phyloP scores from a whole-genome alignment of 2,888 invertebrate genomes.

The Ceramica pisi region DNA sequence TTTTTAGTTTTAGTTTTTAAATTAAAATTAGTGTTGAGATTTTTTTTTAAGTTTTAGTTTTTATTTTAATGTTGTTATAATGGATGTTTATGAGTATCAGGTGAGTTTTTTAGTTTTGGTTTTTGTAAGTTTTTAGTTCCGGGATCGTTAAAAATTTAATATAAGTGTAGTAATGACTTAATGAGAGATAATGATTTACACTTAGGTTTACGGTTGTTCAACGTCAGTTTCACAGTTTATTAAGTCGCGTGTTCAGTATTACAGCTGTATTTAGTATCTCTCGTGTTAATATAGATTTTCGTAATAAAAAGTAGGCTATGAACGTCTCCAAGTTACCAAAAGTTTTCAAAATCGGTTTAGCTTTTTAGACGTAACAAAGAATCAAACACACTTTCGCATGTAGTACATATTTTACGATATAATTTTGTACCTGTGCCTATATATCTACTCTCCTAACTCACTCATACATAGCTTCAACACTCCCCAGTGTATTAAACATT shows the following conservation, averaged over 20 bases:
- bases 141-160: slow-evolving; percentile 22
- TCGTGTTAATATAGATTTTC: too few relatives aligned
- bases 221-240: background rate
- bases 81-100: slow-evolving; percentile 89
- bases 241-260: background rate
- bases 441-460: too few relatives aligned
- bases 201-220: background rate
- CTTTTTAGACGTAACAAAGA: too few relatives aligned
- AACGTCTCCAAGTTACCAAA: too few relatives aligned
- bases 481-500: too few relatives aligned
- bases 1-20: slow-evolving; percentile 51
- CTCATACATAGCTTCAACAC: too few relatives aligned
- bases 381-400: too few relatives aligned
- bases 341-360: too few relatives aligned
- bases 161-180: slow-evolving; percentile 3
- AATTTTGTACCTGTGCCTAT: too few relatives aligned
- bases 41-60: slow-evolving; percentile 62
- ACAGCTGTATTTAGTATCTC: background rate
- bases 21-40: slow-evolving; percentile 69
- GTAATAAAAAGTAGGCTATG: too few relatives aligned
- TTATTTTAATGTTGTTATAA: slow-evolving; percentile 72
- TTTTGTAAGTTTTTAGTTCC: slow-evolving; percentile 20
- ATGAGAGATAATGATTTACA: slow-evolving; percentile 2
- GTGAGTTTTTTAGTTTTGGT: slow-evolving; percentile 72
- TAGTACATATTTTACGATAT: too few relatives aligned